Conservation (phyloP, 2,797 vertebrate species). For the Aphelocoma californica region DNA sequence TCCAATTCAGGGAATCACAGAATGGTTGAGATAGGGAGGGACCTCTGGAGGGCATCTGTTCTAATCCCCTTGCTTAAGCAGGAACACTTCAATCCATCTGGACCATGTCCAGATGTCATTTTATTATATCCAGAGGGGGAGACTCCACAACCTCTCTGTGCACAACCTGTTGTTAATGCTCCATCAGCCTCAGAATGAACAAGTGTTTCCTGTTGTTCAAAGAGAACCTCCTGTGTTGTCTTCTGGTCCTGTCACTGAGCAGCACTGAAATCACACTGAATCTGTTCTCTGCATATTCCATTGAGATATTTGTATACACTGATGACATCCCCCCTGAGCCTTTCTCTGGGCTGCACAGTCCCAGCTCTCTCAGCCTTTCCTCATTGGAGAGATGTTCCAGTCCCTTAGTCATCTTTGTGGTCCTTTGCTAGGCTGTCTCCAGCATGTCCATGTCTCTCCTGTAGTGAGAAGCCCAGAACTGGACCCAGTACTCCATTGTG, state of each 20-base stretch:
- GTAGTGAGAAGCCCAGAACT: background rate
- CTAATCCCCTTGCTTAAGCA: background rate
- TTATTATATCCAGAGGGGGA: background rate
- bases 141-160: background rate
- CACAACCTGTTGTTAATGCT: background rate
- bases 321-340: background rate
- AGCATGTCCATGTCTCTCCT: background rate
- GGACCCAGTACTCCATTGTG: background rate
- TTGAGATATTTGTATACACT: background rate
- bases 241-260: background rate
- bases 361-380: background rate
- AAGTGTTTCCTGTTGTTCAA: background rate
- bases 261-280: background rate
- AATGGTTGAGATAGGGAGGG: background rate
- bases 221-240: background rate
- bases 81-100: fast-evolving
- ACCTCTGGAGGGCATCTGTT: background rate
- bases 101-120: background rate
- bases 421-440: background rate
- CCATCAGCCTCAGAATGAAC: background rate
- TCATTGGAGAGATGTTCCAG: background rate
- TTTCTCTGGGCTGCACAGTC: background rate
- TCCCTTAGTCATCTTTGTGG: background rate
- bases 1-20: background rate
- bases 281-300: background rate